These are phyloP conservation scores for Caradrina clavipalpis DNA, from an alignment of 2,888 invertebrate species.

Conservation along the genomic window DNA sequence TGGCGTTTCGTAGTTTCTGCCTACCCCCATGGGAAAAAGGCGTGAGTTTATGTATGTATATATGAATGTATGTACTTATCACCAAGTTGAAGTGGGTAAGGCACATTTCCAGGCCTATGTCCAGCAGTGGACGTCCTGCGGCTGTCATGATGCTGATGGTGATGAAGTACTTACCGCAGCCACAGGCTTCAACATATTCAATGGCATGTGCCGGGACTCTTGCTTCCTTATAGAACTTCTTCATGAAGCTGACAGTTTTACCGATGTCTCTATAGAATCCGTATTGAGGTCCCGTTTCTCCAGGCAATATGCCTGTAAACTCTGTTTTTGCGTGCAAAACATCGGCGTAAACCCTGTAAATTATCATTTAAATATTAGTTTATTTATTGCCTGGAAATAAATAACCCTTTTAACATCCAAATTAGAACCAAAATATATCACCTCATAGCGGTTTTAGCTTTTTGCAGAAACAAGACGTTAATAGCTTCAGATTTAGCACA, in stretches of 20 bases:
- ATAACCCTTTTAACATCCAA: no score
- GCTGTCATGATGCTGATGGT: no score
- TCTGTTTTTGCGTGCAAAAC: slow-evolving; percentile 93
- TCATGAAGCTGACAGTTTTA: slow-evolving; percentile 86
- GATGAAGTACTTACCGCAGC: slow-evolving; percentile 91
- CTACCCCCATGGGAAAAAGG: no score
- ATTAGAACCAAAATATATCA: neutral
- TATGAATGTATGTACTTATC: no score
- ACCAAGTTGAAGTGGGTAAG: no score
- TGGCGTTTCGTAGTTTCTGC: no score
- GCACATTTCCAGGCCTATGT: no score
- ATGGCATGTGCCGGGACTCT: slow-evolving; percentile 92
- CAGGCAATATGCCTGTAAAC: slow-evolving; percentile 85
- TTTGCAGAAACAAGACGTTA: slow-evolving; percentile 77
- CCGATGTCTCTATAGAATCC: slow-evolving; percentile 90
- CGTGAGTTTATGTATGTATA: no score
- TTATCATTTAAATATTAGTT: neutral
- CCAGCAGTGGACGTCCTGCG: no score
- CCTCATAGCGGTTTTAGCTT: slow-evolving; percentile 53
- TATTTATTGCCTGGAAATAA: neutral
- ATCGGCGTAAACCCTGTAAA: slow-evolving; percentile 91
- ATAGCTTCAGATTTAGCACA: slow-evolving; percentile 95
- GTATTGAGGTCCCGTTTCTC: slow-evolving; percentile 75
- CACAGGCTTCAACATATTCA: slow-evolving; percentile 96
- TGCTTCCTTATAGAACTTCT: slow-evolving; percentile 91